Base-by-base conservation (phyloP, 2,797 vertebrate species). In the Tamandua tetradactyla region DNA sequence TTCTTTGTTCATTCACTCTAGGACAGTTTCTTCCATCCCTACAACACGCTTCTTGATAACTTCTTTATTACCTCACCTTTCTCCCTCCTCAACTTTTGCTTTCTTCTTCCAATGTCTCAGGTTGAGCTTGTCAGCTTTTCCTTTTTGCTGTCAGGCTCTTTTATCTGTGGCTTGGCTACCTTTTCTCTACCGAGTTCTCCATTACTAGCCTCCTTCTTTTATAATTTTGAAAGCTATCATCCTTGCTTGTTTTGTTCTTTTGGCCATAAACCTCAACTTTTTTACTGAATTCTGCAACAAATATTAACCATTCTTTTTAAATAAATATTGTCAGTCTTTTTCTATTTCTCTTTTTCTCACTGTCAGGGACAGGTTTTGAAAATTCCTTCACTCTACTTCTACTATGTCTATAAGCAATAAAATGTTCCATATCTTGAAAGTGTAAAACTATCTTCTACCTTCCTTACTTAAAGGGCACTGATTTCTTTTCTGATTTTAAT, bases 381-480 rank as follows among this genome's bases (percentile, higher is more conserved):
- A 76, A 84, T 74, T 68, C 12, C 49, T 80, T 87, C 52, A 44
- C 17, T 92, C 35, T 87, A 72, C 22, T 83, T 30, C 42, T 84
- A 42, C 22, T 82, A 68, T 62, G 32, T 69, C 52, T 91, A 42
- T 82, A 85, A 76, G 62, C 40, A 80, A 62, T 3, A 92, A 83
- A 90, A 90, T 71, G 40, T 62, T 91, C 78, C 91, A 87, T 75
- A 91, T 47, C 64, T 61, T 66, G 4, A 74, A 94, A 83, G 57
- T 78, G 52, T 79, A 52, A 44, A 88, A 85, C 87, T 78, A 89
- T 23, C 35, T 44, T 61, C 40, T 25, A 32, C 52, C 82, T 30
- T 22, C n/a, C 25, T 72, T n/a, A 18, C 13, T 32, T 37, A 61
- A 57, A 82, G 62, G 80, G 18, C 57, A 69, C 44, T 55, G 18